phyloP scores from a whole-genome alignment of 2,888 invertebrate genomes.

The Phaedon cochleariae region DNA sequence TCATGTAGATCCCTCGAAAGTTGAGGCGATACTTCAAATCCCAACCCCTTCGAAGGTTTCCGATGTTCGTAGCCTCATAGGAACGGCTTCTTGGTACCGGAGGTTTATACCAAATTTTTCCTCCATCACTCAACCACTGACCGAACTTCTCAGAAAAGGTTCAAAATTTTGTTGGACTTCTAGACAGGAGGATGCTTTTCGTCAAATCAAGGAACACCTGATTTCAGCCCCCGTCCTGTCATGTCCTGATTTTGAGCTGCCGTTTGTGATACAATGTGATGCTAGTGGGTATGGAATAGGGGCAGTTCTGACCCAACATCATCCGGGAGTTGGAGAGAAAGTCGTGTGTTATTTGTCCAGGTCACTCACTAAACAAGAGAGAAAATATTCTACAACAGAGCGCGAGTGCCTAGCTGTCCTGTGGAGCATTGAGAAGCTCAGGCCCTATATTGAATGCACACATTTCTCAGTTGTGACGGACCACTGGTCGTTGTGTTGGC shows the following conservation, averaged over 20 bases:
- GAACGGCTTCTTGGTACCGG: constrained; percentile 20
- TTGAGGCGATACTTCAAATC: constrained; percentile 19
- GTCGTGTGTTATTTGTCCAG: constrained; percentile 26
- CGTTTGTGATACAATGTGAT: constrained; percentile 4
- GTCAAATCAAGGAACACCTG: background rate
- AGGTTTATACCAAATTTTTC: constrained; percentile 20
- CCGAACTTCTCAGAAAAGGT: background rate
- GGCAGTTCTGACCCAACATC: background rate
- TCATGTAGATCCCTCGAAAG: constrained; percentile 20
- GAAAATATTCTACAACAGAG: too few species aligned
- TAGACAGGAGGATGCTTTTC: background rate
- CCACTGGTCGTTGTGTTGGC: constrained; percentile 36
- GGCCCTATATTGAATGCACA: constrained; percentile 31
- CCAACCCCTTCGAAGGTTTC: constrained; percentile 11
- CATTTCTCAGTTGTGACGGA: constrained; percentile 38
- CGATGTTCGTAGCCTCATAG: constrained; percentile 22
- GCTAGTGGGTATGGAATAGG: background rate
- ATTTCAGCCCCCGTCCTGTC: background rate
- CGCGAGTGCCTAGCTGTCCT: constrained; percentile 1
- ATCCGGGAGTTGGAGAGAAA: background rate
- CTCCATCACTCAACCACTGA: constrained; percentile 20
- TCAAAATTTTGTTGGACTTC: background rate
- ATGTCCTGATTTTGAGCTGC: background rate
- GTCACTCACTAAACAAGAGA: constrained; percentile 20
- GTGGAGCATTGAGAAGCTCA: constrained; percentile 3